Conservation (phyloP, 37 sponge, comb jelly and placozoan species). For the Ianthella basta region DNA sequence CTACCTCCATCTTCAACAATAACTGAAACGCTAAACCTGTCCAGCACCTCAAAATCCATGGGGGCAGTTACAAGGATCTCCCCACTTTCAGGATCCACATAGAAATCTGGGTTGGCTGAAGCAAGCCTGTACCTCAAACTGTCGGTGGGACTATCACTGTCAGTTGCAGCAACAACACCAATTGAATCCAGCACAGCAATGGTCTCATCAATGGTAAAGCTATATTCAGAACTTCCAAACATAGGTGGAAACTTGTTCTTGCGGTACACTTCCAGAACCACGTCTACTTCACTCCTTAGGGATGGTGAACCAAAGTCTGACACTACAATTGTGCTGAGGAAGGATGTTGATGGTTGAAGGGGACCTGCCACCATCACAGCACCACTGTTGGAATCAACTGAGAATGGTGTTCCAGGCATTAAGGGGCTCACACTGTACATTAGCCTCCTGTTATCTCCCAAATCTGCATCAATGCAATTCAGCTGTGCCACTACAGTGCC, state of each 20-base stretch:
- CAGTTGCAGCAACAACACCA: slow-evolving; percentile 45
- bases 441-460: background rate
- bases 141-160: slow-evolving; percentile 41
- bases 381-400: background rate
- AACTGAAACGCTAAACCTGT: slow-evolving; percentile 30
- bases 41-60: slow-evolving; percentile 56
- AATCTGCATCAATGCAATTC: background rate
- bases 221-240: slow-evolving; percentile 18
- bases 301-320: slow-evolving; percentile 30
- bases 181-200: slow-evolving; percentile 33
- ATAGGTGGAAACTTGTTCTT: slow-evolving; percentile 25
- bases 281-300: slow-evolving; percentile 13
- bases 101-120: slow-evolving; percentile 32
- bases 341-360: slow-evolving; percentile 35
- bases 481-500: slow-evolving; percentile 4
- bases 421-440: background rate
- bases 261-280: slow-evolving; percentile 42
- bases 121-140: slow-evolving; percentile 40
- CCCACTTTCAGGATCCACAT: slow-evolving; percentile 58
- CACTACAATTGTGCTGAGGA: slow-evolving; percentile 45
- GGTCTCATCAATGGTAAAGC: slow-evolving; percentile 50
- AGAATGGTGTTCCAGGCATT: background rate
- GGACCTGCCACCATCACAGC: background rate
- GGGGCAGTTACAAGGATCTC: slow-evolving; percentile 46
- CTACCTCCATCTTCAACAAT: slow-evolving; percentile 66